Percentiles rank a stretch among this genome's conserved stretches.
Evolutionary conservation across 2,113 vertebrate species (phyloP).

Genomic region (Lamprotornis superbus): DNA sequence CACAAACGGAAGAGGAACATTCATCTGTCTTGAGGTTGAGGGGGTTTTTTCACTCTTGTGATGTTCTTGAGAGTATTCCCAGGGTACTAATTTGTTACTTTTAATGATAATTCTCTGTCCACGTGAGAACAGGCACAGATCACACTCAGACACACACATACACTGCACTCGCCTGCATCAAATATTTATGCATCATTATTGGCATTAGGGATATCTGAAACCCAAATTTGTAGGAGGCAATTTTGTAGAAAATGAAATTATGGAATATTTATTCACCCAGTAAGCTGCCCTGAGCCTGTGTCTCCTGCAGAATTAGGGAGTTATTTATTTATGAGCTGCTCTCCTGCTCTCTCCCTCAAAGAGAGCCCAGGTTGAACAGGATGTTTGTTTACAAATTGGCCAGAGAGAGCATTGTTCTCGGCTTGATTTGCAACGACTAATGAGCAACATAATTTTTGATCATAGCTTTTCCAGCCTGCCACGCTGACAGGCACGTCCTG

Average conservation of each 20-base stretch:
- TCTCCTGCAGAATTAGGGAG: constrained; percentile 44
- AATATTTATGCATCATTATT: constrained; percentile 55
- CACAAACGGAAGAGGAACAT: not conserved
- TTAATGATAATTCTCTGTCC: constrained; percentile 35
- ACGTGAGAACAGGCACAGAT: not conserved
- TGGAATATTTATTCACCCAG: constrained; percentile 47
- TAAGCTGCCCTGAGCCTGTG: constrained; percentile 7
- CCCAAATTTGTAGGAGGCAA: constrained; percentile 45
- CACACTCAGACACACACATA: not conserved
- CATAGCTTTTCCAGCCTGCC: constrained; percentile 43
- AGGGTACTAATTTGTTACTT: constrained; percentile 41
- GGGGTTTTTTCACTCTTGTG: not conserved
- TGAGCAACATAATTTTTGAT: constrained; percentile 70
- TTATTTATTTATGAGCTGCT: constrained; percentile 57
- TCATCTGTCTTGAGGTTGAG: not conserved
- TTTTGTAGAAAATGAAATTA: constrained; percentile 62
- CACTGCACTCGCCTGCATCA: not conserved
- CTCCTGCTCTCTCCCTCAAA: constrained; percentile 34
- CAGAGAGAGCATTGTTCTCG: constrained; percentile 49
- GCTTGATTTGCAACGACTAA: constrained; percentile 66
- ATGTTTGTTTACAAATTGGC: constrained; percentile 54
- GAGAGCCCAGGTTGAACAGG: constrained; percentile 52
- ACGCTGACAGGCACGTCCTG: constrained; percentile 16
- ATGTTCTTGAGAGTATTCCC: constrained; percentile 25
- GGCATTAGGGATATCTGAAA: constrained; percentile 35